Percentiles rank a stretch among this genome's conserved stretches.
These are phyloP conservation scores for Stenopsyche tienmushanensis DNA, from an alignment of 1,140 invertebrate genomes.

Conservation along the genomic window DNA sequence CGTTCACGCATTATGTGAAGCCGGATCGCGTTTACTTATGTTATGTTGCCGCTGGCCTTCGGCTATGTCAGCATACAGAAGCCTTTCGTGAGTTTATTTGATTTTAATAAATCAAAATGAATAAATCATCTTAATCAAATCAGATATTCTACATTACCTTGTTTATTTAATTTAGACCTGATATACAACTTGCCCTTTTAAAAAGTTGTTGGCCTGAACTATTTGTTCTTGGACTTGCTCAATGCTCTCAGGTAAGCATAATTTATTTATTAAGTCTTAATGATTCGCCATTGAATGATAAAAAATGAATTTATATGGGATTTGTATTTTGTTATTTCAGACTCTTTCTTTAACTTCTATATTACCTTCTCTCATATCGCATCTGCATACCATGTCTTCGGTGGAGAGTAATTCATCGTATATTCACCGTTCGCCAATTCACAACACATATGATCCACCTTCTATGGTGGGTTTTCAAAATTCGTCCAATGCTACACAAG, in stretches of 20 bases:
- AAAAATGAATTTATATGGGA: background rate
- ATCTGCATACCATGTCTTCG: conserved; percentile 46
- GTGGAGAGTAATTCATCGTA: conserved; percentile 36
- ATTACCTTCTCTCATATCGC: conserved; percentile 46
- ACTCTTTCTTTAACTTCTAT: conserved; percentile 46
- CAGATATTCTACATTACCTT: too few species aligned
- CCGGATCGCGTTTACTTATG: conserved; percentile 48
- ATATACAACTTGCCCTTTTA: conserved; percentile 80
- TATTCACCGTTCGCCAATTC: conserved; percentile 1
- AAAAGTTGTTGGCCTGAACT: conserved; percentile 90
- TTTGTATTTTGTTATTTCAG: conserved; percentile 12
- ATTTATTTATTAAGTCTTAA: background rate
- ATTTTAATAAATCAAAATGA: background rate
- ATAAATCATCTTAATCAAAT: too few species aligned
- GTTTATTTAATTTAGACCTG: conserved; percentile 48
- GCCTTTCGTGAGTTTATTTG: conserved; percentile 24
- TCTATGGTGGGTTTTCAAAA: background rate
- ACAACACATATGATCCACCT: background rate
- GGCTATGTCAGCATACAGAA: conserved; percentile 41
- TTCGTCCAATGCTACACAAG: background rate
- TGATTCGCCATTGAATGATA: background rate
- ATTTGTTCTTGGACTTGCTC: conserved; percentile 88
- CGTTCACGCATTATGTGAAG: conserved; percentile 50
- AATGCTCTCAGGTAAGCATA: conserved; percentile 65
- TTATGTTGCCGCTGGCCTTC: conserved; percentile 46